Evolutionary conservation across 2,888 invertebrate genomes (phyloP), one percentile per base, ranked within the genome.

Genomic region (Creontiades dilutus): DNA sequence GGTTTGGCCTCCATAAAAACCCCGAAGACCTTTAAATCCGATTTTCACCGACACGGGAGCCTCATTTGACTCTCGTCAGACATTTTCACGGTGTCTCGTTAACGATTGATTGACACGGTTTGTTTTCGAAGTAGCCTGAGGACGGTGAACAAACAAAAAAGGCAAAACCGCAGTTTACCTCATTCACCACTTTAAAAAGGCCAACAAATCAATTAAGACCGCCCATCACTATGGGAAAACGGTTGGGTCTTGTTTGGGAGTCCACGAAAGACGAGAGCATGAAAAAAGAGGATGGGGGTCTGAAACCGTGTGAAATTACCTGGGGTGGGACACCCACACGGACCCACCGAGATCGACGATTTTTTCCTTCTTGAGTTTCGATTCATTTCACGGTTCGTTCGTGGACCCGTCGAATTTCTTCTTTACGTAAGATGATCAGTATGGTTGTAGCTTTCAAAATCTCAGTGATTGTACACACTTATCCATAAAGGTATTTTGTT

Each of bases 171-270:
- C 57, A 68, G 68, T 68, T 68, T 19, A 68, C 68, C 27, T 27
- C 68, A 23, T 27, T 68, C 68, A 68, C 68, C 68, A 23, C 19
- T 68, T 68, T 68, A 68, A 68, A 68, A 68, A 68, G 68, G 68
- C 27, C n/a, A 68, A 68, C 68, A 68, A 68, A 68, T 68, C 68
- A 68, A 68, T 68, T 68, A 19, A 23, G 23, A 23, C 68, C 68
- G 68, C 68, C 68, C 68, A 23, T 68, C 68, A 68, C 68, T 68
- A 68, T 68, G 68, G 68, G 68, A 68, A 68, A 68, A 68, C 68
- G n/a, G 68, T n/a, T 23, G 68, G 57, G 16, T 57, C n/a, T 14
- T 0, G 61, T 61, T 61, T 61, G n/a, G 61, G 61, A 61, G 14
- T n/a, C 16, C 2, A 68, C 68, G n/a, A n/a, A n/a, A 16, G 57